Percentiles rank a stretch among this genome's conserved stretches.
These are phyloP conservation scores for Eledone cirrhosa DNA, from an alignment of 2,888 invertebrate genomes.

Conservation along the genomic window DNA sequence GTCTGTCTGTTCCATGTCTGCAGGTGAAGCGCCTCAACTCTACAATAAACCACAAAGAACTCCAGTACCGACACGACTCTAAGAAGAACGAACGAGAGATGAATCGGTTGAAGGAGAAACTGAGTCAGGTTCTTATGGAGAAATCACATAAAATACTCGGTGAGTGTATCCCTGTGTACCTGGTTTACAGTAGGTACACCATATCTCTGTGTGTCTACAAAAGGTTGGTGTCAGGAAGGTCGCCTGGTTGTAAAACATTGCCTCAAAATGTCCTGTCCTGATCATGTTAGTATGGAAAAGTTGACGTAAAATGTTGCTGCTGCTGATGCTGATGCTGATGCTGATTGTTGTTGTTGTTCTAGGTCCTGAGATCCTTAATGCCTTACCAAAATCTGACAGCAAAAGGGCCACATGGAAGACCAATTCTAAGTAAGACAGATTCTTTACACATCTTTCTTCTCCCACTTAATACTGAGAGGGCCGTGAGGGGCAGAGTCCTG, in stretches of 20 bases:
- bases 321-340: too few species aligned
- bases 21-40: conserved; percentile 58
- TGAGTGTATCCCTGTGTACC: background rate
- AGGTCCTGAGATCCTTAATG: conserved; percentile 59
- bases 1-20: conserved; percentile 5
- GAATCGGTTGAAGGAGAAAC: conserved; percentile 58
- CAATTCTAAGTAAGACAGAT: conserved; percentile 44
- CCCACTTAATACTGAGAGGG: too few species aligned
- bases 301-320: too few species aligned
- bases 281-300: too few species aligned
- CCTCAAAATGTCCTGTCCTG: too few species aligned
- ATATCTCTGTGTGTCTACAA: too few species aligned
- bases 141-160: conserved; percentile 50
- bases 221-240: background rate
- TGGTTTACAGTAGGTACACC: background rate
- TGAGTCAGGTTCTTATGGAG: conserved; percentile 61
- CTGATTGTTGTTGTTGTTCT: conserved; percentile 27
- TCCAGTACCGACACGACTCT: conserved; percentile 62
- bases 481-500: too few species aligned
- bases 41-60: conserved; percentile 57
- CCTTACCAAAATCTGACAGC: conserved; percentile 52
- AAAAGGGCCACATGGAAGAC: conserved; percentile 59
- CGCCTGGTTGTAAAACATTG: too few species aligned
- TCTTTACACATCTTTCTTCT: background rate
- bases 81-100: conserved; percentile 63